A percentile compares a stretch with the other conserved stretches of the same genome.
Conservation (phyloP, 2,888 invertebrate genomes). For the Agelastica alni region DNA sequence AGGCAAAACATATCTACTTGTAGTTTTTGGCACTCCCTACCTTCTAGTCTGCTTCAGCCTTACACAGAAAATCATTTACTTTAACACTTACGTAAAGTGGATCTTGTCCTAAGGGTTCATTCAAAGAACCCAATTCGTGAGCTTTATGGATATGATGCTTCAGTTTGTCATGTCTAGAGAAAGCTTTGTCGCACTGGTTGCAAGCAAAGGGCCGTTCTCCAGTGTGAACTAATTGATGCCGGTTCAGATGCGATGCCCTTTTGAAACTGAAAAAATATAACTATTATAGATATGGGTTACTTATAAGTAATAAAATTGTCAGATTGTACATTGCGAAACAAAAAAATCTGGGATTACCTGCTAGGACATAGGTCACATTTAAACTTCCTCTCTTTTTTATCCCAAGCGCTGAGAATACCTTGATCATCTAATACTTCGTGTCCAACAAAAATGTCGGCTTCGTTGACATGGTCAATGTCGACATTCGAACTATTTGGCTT, state of each 20-base stretch:
- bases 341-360: too few species aligned
- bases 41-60: too few species aligned
- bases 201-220: constrained; percentile 73
- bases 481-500: neutral
- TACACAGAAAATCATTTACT: too few species aligned
- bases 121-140: constrained; percentile 51
- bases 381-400: constrained; percentile 47
- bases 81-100: constrained; percentile 34
- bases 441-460: constrained; percentile 20
- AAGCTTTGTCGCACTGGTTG: constrained; percentile 70
- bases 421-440: constrained; percentile 25
- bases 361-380: constrained; percentile 50
- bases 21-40: too few species aligned
- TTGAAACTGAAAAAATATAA: constrained; percentile 60
- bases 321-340: too few species aligned
- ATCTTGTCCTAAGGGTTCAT: constrained; percentile 34
- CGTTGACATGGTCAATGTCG: constrained; percentile 10
- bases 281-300: neutral
- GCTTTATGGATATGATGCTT: constrained; percentile 69
- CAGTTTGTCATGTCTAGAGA: constrained; percentile 73
- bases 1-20: too few species aligned
- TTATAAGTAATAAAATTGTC: too few species aligned
- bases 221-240: constrained; percentile 73
- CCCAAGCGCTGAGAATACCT: constrained; percentile 41
- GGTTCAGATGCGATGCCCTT: constrained; percentile 69